Evolutionary conservation across 2,113 vertebrate species (phyloP), one percentile per base, ranked within the genome.

Genomic region (Ploceus nigricollis): DNA sequence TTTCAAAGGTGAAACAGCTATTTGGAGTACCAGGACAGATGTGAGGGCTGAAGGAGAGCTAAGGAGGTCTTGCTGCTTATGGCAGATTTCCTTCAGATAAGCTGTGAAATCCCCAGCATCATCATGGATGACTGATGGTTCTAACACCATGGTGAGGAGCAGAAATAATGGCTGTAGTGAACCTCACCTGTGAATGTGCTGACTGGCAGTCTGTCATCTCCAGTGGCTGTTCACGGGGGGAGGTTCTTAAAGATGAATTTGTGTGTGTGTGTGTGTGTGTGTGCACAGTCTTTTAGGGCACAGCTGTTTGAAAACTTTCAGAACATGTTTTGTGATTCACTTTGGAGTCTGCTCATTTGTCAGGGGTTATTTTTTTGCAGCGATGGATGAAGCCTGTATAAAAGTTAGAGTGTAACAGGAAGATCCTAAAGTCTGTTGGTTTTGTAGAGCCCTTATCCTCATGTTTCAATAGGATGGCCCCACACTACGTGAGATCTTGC

Each of bases 21-120:
- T 95, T 89, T 94, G 90, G 82, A 90, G 47, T 72, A 76, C 28
- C 21, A 22, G 78, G 73, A 45, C 89, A 80, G 91, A 79, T 95
- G 84, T 40, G 87, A 92, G 68, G 79, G 75, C 60, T 94, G 44
- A 89, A 92, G 87, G 65, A 68, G n/a, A 89, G 37, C 73, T 93
- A 63, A 91, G 77, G 71, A 91, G 71, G 58, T 87, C 78, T 80
- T 69, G 47, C 66, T 95, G 81, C 70, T 76, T 50, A 25, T 39
- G 44, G 58, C 65, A 72, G 66, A 63, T 94, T 91, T 93, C 70
- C 63, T 82, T 93, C 50, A 66, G 75, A 80, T 93, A 72, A 76
- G 30, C 33, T 47, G 31, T 73, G 85, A 80, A 73, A 77, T 85
- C 39, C 18, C 5, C 8, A 15, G 78, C 70, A 39, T 85, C 35